Evolutionary conservation across 1,140 invertebrate genomes (phyloP).

Genomic region (Drosophila gunungcola): DNA sequence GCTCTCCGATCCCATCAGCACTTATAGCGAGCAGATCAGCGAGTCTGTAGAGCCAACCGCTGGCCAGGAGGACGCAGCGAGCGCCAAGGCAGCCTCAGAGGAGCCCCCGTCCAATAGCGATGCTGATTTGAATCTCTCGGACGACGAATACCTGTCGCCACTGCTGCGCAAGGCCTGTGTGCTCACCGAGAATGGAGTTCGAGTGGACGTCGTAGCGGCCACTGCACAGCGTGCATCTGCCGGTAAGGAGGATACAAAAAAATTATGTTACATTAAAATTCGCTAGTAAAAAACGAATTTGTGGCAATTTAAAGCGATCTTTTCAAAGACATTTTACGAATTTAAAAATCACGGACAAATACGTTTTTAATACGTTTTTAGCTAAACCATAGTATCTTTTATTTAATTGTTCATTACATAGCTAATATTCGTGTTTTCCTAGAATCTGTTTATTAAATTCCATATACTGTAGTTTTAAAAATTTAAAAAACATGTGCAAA

Average conservation of each 20-base stretch:
- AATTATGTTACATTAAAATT: neutral
- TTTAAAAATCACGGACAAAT: too few relatives aligned
- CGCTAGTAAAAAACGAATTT: too few relatives aligned
- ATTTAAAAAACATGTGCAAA: too few relatives aligned
- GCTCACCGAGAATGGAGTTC: conserved; percentile 64
- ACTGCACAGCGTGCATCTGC: conserved; percentile 69
- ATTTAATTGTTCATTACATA: too few relatives aligned
- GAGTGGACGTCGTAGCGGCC: conserved; percentile 66
- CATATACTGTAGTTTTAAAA: too few relatives aligned
- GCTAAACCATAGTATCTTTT: too few relatives aligned
- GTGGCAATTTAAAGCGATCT: too few relatives aligned
- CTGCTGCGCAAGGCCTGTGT: conserved; percentile 62
- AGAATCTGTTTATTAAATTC: too few relatives aligned
- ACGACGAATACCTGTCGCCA: conserved; percentile 70
- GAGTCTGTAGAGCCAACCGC: conserved; percentile 17
- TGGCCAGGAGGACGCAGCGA: neutral
- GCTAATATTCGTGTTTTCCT: too few relatives aligned
- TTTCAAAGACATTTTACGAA: too few relatives aligned
- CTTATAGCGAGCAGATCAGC: conserved; percentile 79
- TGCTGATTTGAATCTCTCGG: conserved; percentile 55
- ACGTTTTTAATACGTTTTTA: too few relatives aligned
- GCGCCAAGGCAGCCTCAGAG: neutral
- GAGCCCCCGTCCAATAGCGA: conserved; percentile 19
- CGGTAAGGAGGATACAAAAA: conserved; percentile 30
- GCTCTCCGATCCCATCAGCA: conserved; percentile 81